Percentiles rank a stretch among this genome's conserved stretches.
Conservation (phyloP, 2,113 vertebrate genomes). For the Laterallus jamaicensis region DNA sequence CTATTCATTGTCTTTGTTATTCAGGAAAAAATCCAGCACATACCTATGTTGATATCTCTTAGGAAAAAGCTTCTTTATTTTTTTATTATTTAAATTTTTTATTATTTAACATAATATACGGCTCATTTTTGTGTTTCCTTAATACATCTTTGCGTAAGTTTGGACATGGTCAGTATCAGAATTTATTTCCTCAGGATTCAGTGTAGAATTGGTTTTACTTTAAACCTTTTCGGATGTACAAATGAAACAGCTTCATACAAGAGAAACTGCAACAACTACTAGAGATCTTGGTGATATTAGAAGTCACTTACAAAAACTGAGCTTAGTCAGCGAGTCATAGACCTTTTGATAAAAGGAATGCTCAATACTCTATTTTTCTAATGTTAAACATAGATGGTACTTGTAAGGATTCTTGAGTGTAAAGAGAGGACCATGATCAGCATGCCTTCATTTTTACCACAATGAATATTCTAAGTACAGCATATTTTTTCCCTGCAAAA, state of each 20-base stretch:
- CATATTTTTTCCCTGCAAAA: not conserved
- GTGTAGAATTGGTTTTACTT: not conserved
- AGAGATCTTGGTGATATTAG: not conserved
- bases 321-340: not conserved
- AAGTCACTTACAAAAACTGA: not conserved
- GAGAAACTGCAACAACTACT: not conserved
- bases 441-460: not conserved
- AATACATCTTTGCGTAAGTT: not conserved
- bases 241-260: not conserved
- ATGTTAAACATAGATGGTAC: not conserved
- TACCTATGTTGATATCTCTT: not conserved
- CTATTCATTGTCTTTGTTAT: not conserved
- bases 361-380: not conserved
- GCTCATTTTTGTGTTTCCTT: not conserved
- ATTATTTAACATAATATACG: not conserved
- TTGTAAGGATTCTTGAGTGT: not conserved
- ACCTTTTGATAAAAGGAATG: not conserved
- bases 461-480: fast-evolving
- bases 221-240: not conserved
- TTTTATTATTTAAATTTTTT: too few relatives aligned
- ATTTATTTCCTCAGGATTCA: not conserved
- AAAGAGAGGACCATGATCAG: not conserved
- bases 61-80: not conserved
- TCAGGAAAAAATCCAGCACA: not conserved
- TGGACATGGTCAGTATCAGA: not conserved